phyloP scores from a whole-genome alignment of 2,113 vertebrate species.

The Misgurnus anguillicaudatus region DNA sequence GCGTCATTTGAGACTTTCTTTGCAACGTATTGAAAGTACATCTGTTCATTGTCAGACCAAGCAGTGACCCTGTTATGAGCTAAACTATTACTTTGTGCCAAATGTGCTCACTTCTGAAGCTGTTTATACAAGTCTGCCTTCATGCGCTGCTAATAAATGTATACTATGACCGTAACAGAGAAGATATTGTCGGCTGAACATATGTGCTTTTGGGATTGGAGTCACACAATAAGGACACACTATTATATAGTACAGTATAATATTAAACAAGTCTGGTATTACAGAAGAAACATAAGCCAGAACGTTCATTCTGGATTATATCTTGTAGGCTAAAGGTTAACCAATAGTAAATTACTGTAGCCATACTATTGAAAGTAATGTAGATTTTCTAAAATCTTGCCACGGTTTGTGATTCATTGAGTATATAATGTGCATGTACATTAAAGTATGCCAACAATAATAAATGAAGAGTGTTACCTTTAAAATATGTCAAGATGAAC shows the following conservation, averaged over 20 bases:
- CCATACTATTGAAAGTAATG: too few species aligned
- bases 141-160: background rate
- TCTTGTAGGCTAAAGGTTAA: too few species aligned
- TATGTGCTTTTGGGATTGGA: background rate
- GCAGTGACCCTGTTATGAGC: constrained; percentile 16
- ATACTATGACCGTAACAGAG: background rate
- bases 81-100: background rate
- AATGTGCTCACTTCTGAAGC: constrained; percentile 10
- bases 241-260: background rate
- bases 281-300: background rate
- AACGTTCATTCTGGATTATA: too few species aligned
- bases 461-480: too few species aligned
- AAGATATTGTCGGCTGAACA: background rate
- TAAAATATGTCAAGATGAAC: too few species aligned
- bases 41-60: constrained; percentile 31
- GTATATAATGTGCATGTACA: too few species aligned
- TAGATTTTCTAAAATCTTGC: too few species aligned
- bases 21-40: constrained; percentile 25
- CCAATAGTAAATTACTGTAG: too few species aligned
- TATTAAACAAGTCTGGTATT: background rate
- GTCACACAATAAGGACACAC: background rate
- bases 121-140: constrained; percentile 49
- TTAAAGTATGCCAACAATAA: too few species aligned
- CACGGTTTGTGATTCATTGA: too few species aligned
- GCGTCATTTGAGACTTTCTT: constrained; percentile 29